These are phyloP conservation scores for Daktulosphaira vitifoliae DNA, from an alignment of 1,140 invertebrate species.

Conservation along the genomic window DNA sequence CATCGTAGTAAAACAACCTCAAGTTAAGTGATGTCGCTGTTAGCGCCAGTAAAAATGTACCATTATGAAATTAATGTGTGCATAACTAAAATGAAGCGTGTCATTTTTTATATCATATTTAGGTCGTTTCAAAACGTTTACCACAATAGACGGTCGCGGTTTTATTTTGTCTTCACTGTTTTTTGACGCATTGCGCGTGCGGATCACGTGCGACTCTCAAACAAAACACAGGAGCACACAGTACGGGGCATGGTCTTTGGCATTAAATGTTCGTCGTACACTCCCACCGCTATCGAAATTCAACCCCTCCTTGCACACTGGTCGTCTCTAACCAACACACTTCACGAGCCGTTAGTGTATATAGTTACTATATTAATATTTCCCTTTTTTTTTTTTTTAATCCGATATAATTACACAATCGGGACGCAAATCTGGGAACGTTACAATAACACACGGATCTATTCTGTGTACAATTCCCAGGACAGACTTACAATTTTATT, in stretches of 20 bases:
- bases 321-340: no score
- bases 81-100: not conserved
- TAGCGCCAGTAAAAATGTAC: not conserved
- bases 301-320: slow-evolving; percentile 1
- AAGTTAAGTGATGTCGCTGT: no score
- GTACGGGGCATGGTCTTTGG: not conserved
- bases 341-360: no score
- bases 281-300: slow-evolving; percentile 32
- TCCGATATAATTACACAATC: slow-evolving; percentile 18
- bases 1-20: no score
- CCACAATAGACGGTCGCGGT: not conserved
- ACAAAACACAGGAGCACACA: not conserved
- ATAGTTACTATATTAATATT: no score
- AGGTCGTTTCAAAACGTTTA: slow-evolving; percentile 28
- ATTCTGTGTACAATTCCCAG: no score
- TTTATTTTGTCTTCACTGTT: slow-evolving; percentile 5
- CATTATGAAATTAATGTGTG: slow-evolving; percentile 28
- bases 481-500: no score
- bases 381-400: not conserved
- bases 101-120: slow-evolving; percentile 18
- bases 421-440: slow-evolving; percentile 25
- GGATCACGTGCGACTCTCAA: slow-evolving; percentile 12
- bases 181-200: slow-evolving; percentile 18
- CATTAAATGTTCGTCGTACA: slow-evolving; percentile 8
- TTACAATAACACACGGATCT: not conserved